Conservation (phyloP, 2,888 invertebrate species). For the Watsonalla binaria region DNA sequence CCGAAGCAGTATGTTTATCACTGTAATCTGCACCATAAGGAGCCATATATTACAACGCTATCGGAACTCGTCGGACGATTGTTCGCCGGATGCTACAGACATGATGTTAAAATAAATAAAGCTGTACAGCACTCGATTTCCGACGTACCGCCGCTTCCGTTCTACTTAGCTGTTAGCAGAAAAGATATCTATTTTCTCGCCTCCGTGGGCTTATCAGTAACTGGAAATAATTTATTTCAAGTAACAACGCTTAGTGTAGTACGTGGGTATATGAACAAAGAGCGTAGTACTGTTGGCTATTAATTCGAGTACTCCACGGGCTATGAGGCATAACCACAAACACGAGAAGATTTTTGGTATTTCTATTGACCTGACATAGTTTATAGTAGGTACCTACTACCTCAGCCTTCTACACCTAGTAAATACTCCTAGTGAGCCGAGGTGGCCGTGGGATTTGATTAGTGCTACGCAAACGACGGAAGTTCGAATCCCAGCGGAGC, state of each 20-base stretch:
- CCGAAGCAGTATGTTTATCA: constrained; percentile 20
- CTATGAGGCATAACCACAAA: too few relatives aligned
- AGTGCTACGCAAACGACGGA: too few relatives aligned
- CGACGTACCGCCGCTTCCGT: constrained; percentile 58
- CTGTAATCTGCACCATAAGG: constrained; percentile 18
- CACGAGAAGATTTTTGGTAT: too few relatives aligned
- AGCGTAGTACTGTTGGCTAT: too few relatives aligned
- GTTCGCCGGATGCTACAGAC: constrained; percentile 61
- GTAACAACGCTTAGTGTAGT: not conserved
- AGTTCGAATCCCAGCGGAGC: too few relatives aligned
- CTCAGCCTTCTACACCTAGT: too few relatives aligned
- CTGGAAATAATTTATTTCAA: constrained; percentile 35
- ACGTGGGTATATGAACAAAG: too few relatives aligned
- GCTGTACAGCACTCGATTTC: constrained; percentile 62
- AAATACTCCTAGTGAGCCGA: too few relatives aligned
- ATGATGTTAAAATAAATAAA: constrained; percentile 74
- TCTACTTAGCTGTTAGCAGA: constrained; percentile 39
- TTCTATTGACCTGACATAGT: too few relatives aligned
- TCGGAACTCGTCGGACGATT: constrained; percentile 40
- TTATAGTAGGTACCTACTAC: too few relatives aligned
- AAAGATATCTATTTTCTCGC: constrained; percentile 48
- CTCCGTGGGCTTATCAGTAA: constrained; percentile 42
- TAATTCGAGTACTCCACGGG: too few relatives aligned
- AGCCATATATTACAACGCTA: constrained; percentile 46
- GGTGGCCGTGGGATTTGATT: too few relatives aligned